Evolutionary conservation across 2,797 vertebrate genomes (phyloP).

Genomic region (Otus scops): DNA sequence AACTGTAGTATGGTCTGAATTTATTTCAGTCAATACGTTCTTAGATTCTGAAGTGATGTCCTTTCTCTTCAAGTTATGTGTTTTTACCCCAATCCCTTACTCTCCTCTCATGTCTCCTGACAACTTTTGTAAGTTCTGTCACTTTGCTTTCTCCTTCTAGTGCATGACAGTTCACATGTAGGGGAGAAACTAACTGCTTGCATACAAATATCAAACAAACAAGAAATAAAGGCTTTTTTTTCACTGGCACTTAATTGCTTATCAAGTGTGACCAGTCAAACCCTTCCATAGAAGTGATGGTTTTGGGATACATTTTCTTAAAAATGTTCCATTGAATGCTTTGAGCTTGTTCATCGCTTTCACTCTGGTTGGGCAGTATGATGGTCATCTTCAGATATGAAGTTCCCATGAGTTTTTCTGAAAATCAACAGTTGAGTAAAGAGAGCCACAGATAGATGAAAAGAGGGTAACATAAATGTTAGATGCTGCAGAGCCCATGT

Average conservation of each 20-base stretch:
- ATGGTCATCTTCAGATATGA: not conserved
- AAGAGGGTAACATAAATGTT: not conserved
- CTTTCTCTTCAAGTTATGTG: not conserved
- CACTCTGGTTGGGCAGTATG: not conserved
- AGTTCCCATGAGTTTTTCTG: not conserved
- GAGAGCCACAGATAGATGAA: not conserved
- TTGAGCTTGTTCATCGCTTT: not conserved
- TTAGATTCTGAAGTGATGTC: not conserved
- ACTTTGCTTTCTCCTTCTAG: not conserved
- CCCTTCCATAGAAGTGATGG: not conserved
- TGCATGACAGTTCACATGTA: not conserved
- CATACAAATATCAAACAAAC: not conserved
- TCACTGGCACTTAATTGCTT: not conserved
- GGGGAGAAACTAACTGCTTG: not conserved
- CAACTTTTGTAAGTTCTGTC: not conserved
- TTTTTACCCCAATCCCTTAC: not conserved
- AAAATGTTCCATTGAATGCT: not conserved
- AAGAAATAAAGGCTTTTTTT: not conserved
- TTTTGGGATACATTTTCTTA: not conserved
- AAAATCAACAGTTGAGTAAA: not conserved
- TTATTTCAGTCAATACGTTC: not conserved
- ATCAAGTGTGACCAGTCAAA: not conserved
- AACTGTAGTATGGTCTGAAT: not conserved
- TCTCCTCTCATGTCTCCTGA: not conserved
- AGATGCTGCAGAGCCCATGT: fast-evolving